Base-by-base conservation (phyloP, 2,797 vertebrate species). In the Buceros bicornis region DNA sequence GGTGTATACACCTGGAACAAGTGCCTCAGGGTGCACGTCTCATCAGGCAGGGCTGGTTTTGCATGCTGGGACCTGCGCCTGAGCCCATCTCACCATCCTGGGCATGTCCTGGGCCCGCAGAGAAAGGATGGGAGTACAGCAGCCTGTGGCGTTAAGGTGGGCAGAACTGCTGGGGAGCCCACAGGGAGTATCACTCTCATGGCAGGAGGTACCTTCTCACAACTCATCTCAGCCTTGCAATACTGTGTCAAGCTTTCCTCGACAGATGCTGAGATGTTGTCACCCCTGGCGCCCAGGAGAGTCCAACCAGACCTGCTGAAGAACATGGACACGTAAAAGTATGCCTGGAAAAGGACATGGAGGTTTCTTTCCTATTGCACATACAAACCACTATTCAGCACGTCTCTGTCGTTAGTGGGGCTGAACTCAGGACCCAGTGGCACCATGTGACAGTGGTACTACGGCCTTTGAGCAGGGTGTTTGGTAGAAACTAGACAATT, bases 161-260 rank as follows among this genome's bases (percentile, higher is more conserved):
- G 35, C 4, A 76, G 67, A 13, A 31, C 13, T 45, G 21, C 35
- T 64, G 62, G 19, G 25, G 37, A 40, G 37, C 37, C 37, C 37
- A 40, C 37, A 51, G 20, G 9, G 28, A 83, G 13, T 24, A 6
- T 45, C 28, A 3, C 28, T 26, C 8, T 84, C 25, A 8, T 15
- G 50, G 47, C 61, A 79, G 25, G 31, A 71, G 25, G 7, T 20
- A 6, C 24, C 29, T 67, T 45, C 31, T 87, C 35, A 81, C 14
- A 25, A 13, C 25, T 28, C 2, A 2, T 28, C 33, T 53, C 43
- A 86, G 56, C 60, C 51, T 40, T 15, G 45, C 17, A 31, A 31
- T 1, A 3, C 31, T 0, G 0, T 24, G 19, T 24, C 51, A 81
- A 24, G 16, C 43, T 66, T 66, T 73, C 50, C 43, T 42, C 0